Base-by-base conservation (phyloP, 2,888 invertebrate genomes). In the Syrista parreyssii region DNA sequence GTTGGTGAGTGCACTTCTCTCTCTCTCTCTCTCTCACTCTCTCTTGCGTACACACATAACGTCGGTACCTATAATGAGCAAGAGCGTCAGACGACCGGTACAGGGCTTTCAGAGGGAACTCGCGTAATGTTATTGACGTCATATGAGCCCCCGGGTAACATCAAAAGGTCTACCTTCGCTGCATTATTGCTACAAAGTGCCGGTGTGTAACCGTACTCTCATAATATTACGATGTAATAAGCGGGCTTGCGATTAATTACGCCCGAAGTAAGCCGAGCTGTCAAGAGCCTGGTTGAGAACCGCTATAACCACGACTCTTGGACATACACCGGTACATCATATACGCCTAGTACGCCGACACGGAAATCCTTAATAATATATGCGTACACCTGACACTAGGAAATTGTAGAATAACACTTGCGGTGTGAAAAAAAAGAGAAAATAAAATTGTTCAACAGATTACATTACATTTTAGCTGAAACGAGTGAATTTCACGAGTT, bases 121-220 rank as follows among this genome's bases (percentile, higher is more conserved):
- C 73, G 79, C 76, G 75, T 69, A 82, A 86, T 84, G 87, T 83
- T 85, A 86, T 85, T 85, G 85, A 84, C 85, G 83, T 80, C 79
- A 80, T 76, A 72, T 68, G 82, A 81, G 30, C n/a, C 30, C 72
- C 71, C 72, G 83, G 79, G 75, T 79, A 82, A 87, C 84, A 85
- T 88, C 88, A 88, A 88, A 87, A 86, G 86, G 82, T 82, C 81
- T 83, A 83, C 76, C 85, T 86, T 85, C 84, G 82, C 83, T 79
- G 77, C 80, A 75, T 83, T 86, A 82, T 85, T 82, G 80, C 86
- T 79, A 75, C 83, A 84, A 86, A 87, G 85, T 87, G 82, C 81
- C 83, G 80, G 82, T 77, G 82, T 83, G 82, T 82, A 83, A 83
- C 84, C 85, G 80, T 82, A 81, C 85, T 87, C 83, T 83, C 81